Conservation (phyloP, 2,888 invertebrate genomes). For the Cyrtodaria siliqua region DNA sequence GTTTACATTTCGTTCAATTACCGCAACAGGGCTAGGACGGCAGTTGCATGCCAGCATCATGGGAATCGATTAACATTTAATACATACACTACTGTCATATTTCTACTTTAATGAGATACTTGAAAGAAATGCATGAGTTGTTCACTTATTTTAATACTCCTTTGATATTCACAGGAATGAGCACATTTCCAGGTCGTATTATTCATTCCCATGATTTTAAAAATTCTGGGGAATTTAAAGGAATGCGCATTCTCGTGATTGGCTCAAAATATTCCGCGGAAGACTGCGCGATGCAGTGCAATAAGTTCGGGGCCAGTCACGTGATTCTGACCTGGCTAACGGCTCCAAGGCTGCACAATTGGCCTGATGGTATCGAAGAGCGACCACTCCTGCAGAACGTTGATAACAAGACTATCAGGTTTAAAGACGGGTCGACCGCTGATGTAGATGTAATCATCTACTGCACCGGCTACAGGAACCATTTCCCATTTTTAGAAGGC, state of each 20-base stretch:
- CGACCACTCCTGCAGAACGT: background rate
- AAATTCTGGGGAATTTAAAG: constrained; percentile 34
- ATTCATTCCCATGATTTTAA: constrained; percentile 37
- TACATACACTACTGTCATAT: too few species aligned
- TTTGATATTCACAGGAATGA: background rate
- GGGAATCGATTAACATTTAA: too few species aligned
- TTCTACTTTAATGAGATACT: too few species aligned
- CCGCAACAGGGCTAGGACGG: too few species aligned
- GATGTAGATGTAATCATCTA: background rate
- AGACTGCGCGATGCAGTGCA: constrained; percentile 41
- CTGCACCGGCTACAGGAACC: background rate
- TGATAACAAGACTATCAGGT: background rate
- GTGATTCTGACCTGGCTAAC: constrained; percentile 27
- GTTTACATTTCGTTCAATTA: too few species aligned
- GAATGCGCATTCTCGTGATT: constrained; percentile 33
- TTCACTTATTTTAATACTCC: too few species aligned
- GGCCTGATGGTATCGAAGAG: background rate
- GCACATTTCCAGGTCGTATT: constrained; percentile 8
- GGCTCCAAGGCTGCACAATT: constrained; percentile 41
- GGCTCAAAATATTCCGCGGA: constrained; percentile 47
- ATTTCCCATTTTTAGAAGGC: background rate
- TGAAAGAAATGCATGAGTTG: too few species aligned
- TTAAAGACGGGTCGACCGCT: background rate
- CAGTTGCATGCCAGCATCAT: too few species aligned
- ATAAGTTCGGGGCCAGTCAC: constrained; percentile 42